Base-by-base conservation (phyloP, 2,113 vertebrate species). In the Spizaetus ornatus region DNA sequence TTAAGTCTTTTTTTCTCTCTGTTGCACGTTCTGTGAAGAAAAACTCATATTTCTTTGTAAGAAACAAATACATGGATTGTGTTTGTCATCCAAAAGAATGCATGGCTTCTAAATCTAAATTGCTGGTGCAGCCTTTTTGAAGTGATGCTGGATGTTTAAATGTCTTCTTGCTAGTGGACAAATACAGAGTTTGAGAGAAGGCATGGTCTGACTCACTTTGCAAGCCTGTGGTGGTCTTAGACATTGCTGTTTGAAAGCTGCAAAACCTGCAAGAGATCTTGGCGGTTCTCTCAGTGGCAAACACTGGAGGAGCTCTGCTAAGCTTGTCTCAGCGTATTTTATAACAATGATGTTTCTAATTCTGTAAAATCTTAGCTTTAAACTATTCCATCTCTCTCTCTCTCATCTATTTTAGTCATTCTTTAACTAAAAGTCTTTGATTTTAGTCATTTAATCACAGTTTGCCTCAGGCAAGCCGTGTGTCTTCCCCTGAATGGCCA, bases 401-500 rank as follows among this genome's bases (percentile, higher is more conserved):
- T 93, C 74, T 96, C 59, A 63, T 65, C 79, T 66, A 3, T 93
- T 83, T 47, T 55, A 97, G 88, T 70, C 29, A 62, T 58, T 77
- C 45, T 74, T 90, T 38, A 58, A 38, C n/a, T n/a, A 18, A 45
- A 77, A 86, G 32, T 22, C 71, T 95, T 70, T 88, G 72, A 90
- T 92, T 95, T 95, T 36, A 86, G 72, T 47, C 50, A 91, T 86
- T 93, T 73, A 70, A 72, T 94, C 87, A 66, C 79, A 23, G 42
- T 58, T 77, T 86, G 93, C 88, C 71, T 86, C 34, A 66, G 85
- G 88, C 78, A 26, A 83, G 43, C 71, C 1, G 0, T 34, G 66
- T 53, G 55, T 70, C 78, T 91, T 93, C 32, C 45, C 59, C 22
- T 73, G 66, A n/a, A 80, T 5, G 45, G 16, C 82, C 74, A 26